Base-by-base conservation (phyloP, 2,113 vertebrate genomes). In the Rhinolophus sinicus region DNA sequence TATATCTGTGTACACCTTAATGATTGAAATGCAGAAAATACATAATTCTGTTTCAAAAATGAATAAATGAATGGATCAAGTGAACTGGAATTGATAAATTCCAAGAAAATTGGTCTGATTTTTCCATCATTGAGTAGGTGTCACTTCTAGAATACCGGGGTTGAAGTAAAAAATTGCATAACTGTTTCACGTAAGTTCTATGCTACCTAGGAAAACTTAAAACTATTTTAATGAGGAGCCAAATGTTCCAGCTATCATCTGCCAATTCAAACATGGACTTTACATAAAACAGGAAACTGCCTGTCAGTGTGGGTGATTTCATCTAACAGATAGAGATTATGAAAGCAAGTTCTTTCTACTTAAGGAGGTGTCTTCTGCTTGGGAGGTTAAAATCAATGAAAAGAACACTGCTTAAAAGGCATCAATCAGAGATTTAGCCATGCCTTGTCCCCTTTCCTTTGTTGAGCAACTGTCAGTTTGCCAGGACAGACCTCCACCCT, bases 381-480 rank as follows among this genome's bases (percentile, higher is more conserved):
- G 35, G 47, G 21, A 93, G 38, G 76, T 90, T 69, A 80, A 95
- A 62, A 60, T 95, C 67, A 69, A 8, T 30, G 65, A 38, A 44
- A 94, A 62, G 67, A 93, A 81, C n/a, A 30, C 26, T 88, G 50
- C 81, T 70, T 58, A 86, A 92, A 72, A 88, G 52, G 69, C 60
- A 96, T 58, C 40, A 33, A 6, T 85, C 52, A 84, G 47, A 72
- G 67, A 13, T 70, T 62, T 18, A 93, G 67, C 70, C 72, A 16
- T 19, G 54, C 10, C 33, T 80, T 65, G 22, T 9, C 24, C 7
- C 4, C 9, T 33, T 64, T 4, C 13, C 26, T 30, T 60, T 69
- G 84, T 19, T 67, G n/a, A 83, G 19, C 50, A 70, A 38, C 90
- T 95, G 90, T 95, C 94, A 91, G 44, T 93, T 90, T 70, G 30